Percentiles rank a stretch among this genome's conserved stretches.
These are phyloP conservation scores for Fistularia commersonii DNA, from an alignment of 2,797 vertebrate genomes.

Conservation along the genomic window DNA sequence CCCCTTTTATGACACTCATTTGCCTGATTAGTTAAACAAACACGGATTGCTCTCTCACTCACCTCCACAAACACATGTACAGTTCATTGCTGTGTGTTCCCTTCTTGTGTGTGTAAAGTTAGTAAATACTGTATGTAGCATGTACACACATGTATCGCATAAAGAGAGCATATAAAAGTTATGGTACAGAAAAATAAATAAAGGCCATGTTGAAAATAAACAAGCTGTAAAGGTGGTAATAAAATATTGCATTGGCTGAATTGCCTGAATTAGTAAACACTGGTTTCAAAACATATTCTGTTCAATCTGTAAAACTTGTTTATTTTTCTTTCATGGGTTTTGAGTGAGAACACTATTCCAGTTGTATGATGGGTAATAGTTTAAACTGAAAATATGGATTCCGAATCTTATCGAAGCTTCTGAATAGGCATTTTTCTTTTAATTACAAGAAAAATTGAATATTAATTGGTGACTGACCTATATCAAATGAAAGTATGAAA, in stretches of 20 bases:
- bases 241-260: conserved; percentile 57
- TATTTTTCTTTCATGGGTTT: conserved; percentile 49
- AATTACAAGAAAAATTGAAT: too few species aligned
- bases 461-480: too few species aligned
- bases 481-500: too few species aligned
- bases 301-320: conserved; percentile 67
- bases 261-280: conserved; percentile 59
- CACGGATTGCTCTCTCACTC: conserved; percentile 33
- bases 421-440: too few species aligned
- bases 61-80: conserved; percentile 22
- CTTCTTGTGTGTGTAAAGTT: conserved; percentile 1
- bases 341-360: not conserved
- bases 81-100: conserved; percentile 12
- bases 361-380: too few species aligned
- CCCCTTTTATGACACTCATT: conserved; percentile 65
- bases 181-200: conserved; percentile 30
- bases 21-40: conserved; percentile 73
- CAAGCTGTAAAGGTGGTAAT: conserved; percentile 65
- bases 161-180: not conserved
- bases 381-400: too few species aligned
- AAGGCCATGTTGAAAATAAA: conserved; percentile 47
- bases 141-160: not conserved
- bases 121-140: not conserved
- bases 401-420: too few species aligned
- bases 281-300: conserved; percentile 47